A percentile compares a stretch with the other conserved stretches of the same genome.
These are phyloP conservation scores for Aphelinus atriplicis DNA, from an alignment of 1,140 invertebrate genomes.

Conservation along the genomic window DNA sequence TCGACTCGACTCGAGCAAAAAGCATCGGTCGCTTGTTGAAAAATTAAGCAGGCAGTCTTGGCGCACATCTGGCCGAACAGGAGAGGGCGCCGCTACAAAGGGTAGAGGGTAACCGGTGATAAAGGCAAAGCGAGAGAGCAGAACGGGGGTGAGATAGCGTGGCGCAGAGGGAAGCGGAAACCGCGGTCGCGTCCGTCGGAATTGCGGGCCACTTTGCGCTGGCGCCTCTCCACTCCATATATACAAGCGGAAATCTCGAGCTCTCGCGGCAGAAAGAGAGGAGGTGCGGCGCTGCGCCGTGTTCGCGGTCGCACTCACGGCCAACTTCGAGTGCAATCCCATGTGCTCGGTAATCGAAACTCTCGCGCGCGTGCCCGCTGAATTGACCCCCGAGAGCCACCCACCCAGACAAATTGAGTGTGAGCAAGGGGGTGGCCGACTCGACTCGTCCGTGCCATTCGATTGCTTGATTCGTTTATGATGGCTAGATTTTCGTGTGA, in stretches of 20 bases:
- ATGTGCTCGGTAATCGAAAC: constrained; percentile 16
- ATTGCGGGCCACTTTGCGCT: constrained; percentile 21
- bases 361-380: neutral
- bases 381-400: neutral
- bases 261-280: constrained; percentile 4
- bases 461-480: too few relatives aligned
- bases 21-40: too few relatives aligned
- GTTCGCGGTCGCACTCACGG: constrained; percentile 31
- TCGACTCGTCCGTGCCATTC: too few relatives aligned
- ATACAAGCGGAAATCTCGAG: constrained; percentile 26
- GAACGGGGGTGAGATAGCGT: too few relatives aligned
- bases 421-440: neutral
- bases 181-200: constrained; percentile 20
- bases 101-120: too few relatives aligned
- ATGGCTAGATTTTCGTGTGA: too few relatives aligned
- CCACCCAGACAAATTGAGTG: neutral
- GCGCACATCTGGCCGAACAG: too few relatives aligned
- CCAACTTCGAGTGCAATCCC: constrained; percentile 21
- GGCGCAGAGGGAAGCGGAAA: neutral
- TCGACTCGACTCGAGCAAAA: too few relatives aligned
- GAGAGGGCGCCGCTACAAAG: too few relatives aligned
- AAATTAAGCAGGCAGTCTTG: too few relatives aligned
- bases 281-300: neutral
- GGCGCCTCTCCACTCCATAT: neutral
- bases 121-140: too few relatives aligned